Conservation (phyloP, 2,797 vertebrate species). For the Petrocephalus schoutedeni region DNA sequence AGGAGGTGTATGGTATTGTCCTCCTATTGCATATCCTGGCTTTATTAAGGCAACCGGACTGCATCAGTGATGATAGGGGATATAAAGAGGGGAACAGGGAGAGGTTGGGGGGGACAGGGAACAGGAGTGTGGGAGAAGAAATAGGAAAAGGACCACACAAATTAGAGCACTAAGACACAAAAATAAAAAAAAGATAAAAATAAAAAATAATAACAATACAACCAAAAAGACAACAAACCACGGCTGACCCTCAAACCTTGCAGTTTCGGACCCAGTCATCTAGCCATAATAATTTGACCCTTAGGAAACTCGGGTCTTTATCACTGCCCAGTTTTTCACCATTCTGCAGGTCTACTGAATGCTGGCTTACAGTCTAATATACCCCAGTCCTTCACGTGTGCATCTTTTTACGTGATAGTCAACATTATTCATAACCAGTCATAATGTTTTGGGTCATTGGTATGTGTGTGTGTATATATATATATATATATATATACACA, state of each 20-base stretch:
- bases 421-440: not conserved
- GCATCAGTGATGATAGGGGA: too few relatives aligned
- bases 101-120: too few relatives aligned
- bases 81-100: too few relatives aligned
- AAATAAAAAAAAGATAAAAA: too few relatives aligned
- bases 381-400: not conserved
- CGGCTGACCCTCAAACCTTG: not conserved
- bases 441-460: not conserved
- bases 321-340: not conserved
- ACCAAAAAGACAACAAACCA: too few relatives aligned
- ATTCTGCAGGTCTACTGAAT: not conserved
- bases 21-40: too few relatives aligned
- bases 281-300: not conserved
- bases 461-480: not conserved
- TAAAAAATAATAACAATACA: too few relatives aligned
- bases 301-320: not conserved
- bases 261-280: not conserved
- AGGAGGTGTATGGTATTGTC: too few relatives aligned
- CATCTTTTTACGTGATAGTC: not conserved
- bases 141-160: too few relatives aligned
- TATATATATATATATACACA: not conserved
- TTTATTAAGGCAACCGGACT: too few relatives aligned
- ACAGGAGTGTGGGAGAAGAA: too few relatives aligned
- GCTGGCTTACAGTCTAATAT: not conserved
- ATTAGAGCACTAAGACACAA: too few relatives aligned